Percentiles rank a stretch among this genome's conserved stretches.
phyloP scores from a whole-genome alignment of 2,797 vertebrate genomes.

The Rhinichthys osculus region DNA sequence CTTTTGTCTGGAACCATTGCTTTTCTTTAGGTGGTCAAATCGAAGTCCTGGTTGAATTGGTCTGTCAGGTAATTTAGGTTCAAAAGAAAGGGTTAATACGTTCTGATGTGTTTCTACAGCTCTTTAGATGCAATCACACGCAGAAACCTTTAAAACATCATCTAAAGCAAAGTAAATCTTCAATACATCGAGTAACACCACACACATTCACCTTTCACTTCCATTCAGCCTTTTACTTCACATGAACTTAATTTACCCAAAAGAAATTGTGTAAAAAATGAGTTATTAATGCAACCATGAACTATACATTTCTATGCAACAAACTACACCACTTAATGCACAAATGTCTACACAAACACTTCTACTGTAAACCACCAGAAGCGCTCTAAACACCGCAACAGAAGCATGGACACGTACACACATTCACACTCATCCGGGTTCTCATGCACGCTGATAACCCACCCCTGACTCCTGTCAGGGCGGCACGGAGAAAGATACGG shows the following conservation, averaged over 20 bases:
- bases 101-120: slow-evolving; percentile 6
- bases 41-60: slow-evolving; percentile 25
- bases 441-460: slow-evolving; percentile 51
- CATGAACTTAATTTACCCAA: slow-evolving; percentile 26
- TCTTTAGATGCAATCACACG: not conserved
- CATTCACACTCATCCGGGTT: slow-evolving; percentile 35
- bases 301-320: slow-evolving; percentile 65
- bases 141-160: slow-evolving; percentile 21
- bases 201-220: slow-evolving; percentile 2
- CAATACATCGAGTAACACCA: not conserved
- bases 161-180: slow-evolving; percentile 7
- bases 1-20: slow-evolving; percentile 48
- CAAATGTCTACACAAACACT: slow-evolving; percentile 56
- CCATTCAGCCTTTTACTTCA: not conserved
- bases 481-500: slow-evolving; percentile 78
- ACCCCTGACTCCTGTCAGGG: slow-evolving; percentile 46
- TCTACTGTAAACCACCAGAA: slow-evolving; percentile 56
- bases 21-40: slow-evolving; percentile 28
- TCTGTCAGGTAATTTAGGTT: slow-evolving; percentile 25
- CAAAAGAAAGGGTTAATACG: slow-evolving; percentile 6
- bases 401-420: slow-evolving; percentile 60
- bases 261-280: not conserved
- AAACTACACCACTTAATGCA: slow-evolving; percentile 65
- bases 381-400: slow-evolving; percentile 61
- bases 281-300: slow-evolving; percentile 8